A percentile compares a stretch with the other conserved stretches of the same genome.
These are phyloP conservation scores for Chaetorhynchus papuensis DNA, from an alignment of 2,113 vertebrate species.

Conservation along the genomic window DNA sequence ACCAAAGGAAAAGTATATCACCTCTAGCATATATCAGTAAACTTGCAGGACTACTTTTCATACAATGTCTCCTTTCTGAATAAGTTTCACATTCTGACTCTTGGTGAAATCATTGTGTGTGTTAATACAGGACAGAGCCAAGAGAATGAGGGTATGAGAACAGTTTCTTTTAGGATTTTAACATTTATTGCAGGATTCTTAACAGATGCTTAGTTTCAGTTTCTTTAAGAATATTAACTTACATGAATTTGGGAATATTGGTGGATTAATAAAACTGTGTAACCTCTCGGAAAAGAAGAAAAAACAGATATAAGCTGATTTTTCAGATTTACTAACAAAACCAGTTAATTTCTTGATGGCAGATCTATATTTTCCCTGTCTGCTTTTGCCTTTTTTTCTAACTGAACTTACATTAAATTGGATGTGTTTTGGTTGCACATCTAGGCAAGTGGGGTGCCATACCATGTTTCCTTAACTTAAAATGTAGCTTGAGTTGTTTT, in stretches of 20 bases:
- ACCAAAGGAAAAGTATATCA: background rate
- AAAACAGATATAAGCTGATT: background rate
- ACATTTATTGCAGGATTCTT: background rate
- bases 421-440: conserved; percentile 23
- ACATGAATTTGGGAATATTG: background rate
- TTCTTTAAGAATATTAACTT: background rate
- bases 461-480: background rate
- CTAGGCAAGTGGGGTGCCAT: background rate
- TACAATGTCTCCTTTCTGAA: background rate
- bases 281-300: background rate
- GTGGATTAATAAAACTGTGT: background rate
- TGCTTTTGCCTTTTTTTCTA: background rate
- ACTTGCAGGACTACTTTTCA: background rate
- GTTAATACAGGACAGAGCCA: background rate
- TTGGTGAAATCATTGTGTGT: background rate
- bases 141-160: background rate
- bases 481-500: conserved; percentile 19
- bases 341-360: background rate
- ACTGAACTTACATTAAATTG: background rate
- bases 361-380: background rate
- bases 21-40: background rate
- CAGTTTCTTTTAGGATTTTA: background rate
- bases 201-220: background rate
- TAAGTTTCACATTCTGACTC: background rate
- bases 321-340: background rate